phyloP scores from a whole-genome alignment of 2,797 vertebrate species.

The Lophotriccus pileatus region DNA sequence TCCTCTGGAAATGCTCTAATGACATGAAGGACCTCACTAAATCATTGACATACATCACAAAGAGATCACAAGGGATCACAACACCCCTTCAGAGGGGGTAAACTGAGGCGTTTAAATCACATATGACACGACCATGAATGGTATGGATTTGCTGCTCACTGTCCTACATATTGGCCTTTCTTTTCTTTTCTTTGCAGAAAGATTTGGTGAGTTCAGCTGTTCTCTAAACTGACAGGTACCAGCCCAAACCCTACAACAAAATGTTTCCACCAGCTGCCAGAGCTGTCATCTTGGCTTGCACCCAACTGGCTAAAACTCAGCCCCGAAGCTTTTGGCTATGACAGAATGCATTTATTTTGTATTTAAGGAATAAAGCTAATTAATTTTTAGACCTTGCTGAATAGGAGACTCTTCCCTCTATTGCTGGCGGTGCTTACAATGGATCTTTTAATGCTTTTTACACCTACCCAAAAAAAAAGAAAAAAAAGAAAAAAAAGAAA shows the following conservation, averaged over 20 bases:
- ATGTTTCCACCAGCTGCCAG: background rate
- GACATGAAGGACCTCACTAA: background rate
- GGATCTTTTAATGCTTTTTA: background rate
- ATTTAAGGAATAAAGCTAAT: conserved; percentile 13
- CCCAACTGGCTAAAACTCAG: background rate
- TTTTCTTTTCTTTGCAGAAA: background rate
- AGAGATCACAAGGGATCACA: background rate
- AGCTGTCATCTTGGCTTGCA: background rate
- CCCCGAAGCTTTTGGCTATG: background rate
- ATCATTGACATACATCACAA: too few species aligned
- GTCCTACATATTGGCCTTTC: fast-evolving
- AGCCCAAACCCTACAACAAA: background rate
- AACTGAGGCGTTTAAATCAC: background rate
- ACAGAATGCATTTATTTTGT: background rate
- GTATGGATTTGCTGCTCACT: background rate
- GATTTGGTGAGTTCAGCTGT: background rate
- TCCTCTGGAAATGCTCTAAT: background rate
- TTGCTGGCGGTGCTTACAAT: background rate
- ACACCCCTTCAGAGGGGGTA: background rate
- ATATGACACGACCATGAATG: fast-evolving
- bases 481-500: background rate
- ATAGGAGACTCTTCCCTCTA: background rate
- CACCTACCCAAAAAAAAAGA: background rate
- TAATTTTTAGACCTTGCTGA: conserved; percentile 4
- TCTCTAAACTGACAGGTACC: background rate